These are phyloP conservation scores for Hypocryptadius cinnamomeus DNA, from an alignment of 2,113 vertebrate species.

Conservation along the genomic window DNA sequence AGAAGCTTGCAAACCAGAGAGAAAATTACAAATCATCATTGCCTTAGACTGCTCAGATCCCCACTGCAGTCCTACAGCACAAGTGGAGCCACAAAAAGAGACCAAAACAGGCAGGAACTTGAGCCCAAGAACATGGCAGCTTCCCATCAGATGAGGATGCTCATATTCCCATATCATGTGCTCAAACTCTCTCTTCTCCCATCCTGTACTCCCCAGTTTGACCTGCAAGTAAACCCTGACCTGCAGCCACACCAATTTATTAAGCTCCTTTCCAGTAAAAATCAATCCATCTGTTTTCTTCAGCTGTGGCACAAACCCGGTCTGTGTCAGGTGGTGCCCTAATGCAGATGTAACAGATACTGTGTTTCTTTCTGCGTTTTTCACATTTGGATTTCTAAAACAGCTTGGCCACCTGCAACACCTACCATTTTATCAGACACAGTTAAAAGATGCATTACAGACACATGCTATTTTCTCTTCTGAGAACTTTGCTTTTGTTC, in stretches of 20 bases:
- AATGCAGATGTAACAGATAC: background rate
- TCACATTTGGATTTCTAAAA: background rate
- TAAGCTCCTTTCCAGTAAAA: background rate
- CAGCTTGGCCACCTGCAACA: background rate
- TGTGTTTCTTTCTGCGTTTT: background rate
- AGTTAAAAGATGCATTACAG: background rate
- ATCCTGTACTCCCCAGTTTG: background rate
- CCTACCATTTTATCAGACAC: background rate
- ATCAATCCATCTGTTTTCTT: background rate
- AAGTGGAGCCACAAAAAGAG: background rate
- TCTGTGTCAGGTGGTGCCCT: background rate
- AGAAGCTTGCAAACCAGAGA: background rate
- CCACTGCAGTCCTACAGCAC: rapidly evolving
- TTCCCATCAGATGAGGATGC: background rate
- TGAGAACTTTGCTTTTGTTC: slow-evolving; percentile 20
- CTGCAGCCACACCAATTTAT: background rate
- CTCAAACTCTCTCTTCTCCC: background rate
- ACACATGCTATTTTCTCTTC: background rate
- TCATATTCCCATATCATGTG: background rate
- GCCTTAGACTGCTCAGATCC: background rate
- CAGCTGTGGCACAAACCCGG: background rate
- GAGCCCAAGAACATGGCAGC: rapidly evolving
- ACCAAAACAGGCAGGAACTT: background rate
- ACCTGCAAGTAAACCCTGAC: background rate
- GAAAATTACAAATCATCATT: background rate